Evolutionary conservation across 2,888 invertebrate species (phyloP).

Genomic region (Physocephala rufipes): DNA sequence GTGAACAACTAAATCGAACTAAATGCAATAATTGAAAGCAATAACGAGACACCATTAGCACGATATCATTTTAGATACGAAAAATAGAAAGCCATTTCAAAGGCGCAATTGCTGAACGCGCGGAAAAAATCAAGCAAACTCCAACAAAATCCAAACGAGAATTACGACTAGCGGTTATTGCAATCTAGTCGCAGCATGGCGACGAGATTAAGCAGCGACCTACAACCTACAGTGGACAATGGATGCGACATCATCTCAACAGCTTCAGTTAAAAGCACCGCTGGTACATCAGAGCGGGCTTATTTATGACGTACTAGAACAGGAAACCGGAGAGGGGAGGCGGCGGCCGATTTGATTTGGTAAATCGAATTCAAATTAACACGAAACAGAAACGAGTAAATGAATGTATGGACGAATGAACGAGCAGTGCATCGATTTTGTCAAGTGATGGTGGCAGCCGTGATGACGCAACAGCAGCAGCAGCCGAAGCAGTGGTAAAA

Average conservation of each 20-base stretch:
- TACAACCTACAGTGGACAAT: not conserved
- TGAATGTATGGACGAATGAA: too few species aligned
- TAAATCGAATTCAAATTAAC: conserved; percentile 38
- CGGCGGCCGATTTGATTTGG: conserved; percentile 30
- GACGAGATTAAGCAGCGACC: not conserved
- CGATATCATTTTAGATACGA: too few species aligned
- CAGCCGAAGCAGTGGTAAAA: too few species aligned
- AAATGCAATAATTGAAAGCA: too few species aligned
- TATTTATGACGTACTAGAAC: conserved; percentile 30
- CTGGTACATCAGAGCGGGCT: not conserved
- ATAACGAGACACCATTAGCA: too few species aligned
- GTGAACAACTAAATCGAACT: too few species aligned
- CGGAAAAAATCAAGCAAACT: not conserved
- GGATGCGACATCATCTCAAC: not conserved
- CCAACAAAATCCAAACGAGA: not conserved
- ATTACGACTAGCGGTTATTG: not conserved
- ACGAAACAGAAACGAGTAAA: conserved; percentile 23
- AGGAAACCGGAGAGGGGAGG: conserved; percentile 7
- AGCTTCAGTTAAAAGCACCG: not conserved
- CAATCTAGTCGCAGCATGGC: too few species aligned
- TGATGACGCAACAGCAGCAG: conserved; percentile 5
- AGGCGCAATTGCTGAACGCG: not conserved
- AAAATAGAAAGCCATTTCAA: too few species aligned
- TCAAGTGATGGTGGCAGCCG: conserved; percentile 7
- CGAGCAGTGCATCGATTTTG: conserved; percentile 17